phyloP scores from a whole-genome alignment of 2,113 vertebrate species.

The Podarcis muralis region DNA sequence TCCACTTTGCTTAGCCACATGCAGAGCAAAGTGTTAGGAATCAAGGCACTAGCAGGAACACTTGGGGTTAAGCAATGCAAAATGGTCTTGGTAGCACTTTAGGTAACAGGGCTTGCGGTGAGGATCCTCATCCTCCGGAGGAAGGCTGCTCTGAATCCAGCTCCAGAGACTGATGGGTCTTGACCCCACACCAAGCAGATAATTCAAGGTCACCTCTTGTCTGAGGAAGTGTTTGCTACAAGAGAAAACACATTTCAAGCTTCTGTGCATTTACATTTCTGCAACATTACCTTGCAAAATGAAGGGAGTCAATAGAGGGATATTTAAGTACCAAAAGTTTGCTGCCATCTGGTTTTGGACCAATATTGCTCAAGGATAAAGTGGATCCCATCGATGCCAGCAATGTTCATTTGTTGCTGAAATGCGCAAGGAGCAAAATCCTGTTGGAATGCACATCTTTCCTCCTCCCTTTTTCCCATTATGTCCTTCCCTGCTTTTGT shows the following conservation, averaged over 20 bases:
- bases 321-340: conserved; percentile 49
- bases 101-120: not conserved
- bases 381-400: conserved; percentile 21
- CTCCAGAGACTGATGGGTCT: not conserved
- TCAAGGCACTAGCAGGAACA: too few relatives aligned
- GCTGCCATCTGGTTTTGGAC: conserved; percentile 40
- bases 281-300: conserved; percentile 52
- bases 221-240: not conserved
- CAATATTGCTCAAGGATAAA: conserved; percentile 24
- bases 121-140: not conserved
- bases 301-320: conserved; percentile 48
- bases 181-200: accelerated
- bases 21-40: too few relatives aligned
- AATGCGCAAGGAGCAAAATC: conserved; percentile 25
- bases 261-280: conserved; percentile 22
- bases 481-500: not conserved
- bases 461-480: accelerated
- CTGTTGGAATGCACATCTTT: conserved; percentile 7
- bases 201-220: not conserved
- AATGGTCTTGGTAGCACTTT: not conserved
- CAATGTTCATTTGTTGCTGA: conserved; percentile 37
- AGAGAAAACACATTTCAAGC: conserved; percentile 6
- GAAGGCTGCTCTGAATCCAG: not conserved
- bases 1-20: too few relatives aligned
- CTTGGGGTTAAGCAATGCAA: too few relatives aligned